A percentile compares a stretch with the other conserved stretches of the same genome.
Evolutionary conservation across 1,140 invertebrate genomes (phyloP).

Genomic region (Coenobita brevimanus): DNA sequence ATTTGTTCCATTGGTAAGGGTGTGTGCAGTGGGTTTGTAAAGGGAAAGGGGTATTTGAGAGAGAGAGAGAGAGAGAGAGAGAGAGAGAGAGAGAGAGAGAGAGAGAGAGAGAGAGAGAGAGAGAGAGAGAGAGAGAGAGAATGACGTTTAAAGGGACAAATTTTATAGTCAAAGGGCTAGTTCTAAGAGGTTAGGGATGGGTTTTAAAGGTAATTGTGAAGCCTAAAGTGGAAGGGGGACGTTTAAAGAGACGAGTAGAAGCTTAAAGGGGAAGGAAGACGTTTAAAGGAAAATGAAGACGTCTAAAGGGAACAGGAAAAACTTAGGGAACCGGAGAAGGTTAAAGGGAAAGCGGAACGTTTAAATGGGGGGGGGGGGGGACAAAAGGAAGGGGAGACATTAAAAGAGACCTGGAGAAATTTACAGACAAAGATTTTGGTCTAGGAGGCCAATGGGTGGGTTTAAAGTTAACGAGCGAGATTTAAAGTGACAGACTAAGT

Average conservation of each 20-base stretch:
- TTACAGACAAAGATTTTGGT: no score
- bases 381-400: neutral
- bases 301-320: no score
- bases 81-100: neutral
- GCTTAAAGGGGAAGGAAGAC: neutral
- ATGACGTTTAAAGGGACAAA: neutral
- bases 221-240: neutral
- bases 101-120: neutral
- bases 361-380: no score
- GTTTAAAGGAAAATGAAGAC: no score
- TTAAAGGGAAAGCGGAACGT: neutral
- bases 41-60: neutral
- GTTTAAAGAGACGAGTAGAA: neutral
- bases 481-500: no score
- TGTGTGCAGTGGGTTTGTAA: neutral
- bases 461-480: no score
- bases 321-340: no score
- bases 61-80: no score
- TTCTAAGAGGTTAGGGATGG: neutral
- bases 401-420: no score
- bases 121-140: neutral
- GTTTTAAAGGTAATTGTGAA: no score
- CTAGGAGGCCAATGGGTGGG: no score
- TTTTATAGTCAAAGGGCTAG: neutral
- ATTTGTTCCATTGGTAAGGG: no score